Evolutionary conservation across 2,888 invertebrate species (phyloP).

Genomic region (Agelastica alni): DNA sequence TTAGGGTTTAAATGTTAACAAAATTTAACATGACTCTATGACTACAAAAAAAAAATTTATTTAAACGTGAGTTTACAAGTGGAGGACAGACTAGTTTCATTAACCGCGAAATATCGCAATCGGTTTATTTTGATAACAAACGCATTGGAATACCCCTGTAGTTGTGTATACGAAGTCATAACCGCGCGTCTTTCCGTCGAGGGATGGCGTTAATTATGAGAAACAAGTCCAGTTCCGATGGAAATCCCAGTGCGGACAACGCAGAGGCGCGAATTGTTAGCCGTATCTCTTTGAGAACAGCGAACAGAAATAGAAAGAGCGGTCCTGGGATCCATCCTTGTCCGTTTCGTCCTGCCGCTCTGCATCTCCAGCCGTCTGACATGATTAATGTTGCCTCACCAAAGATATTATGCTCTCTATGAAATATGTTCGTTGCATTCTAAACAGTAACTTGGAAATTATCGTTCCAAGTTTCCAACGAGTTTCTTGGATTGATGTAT

Average conservation of each 20-base stretch:
- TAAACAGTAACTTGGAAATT: not conserved
- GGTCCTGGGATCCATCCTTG: not conserved
- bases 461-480: too few species aligned
- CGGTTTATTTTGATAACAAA: too few species aligned
- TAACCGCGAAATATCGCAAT: too few species aligned
- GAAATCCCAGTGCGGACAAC: conserved; percentile 45
- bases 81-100: too few species aligned
- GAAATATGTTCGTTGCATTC: not conserved
- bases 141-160: too few species aligned
- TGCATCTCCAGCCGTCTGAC: conserved; percentile 14
- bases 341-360: conserved; percentile 3
- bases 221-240: conserved; percentile 61
- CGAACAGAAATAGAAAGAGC: conserved; percentile 23
- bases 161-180: conserved; percentile 33
- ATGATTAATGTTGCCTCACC: conserved; percentile 8
- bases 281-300: conserved; percentile 34
- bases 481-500: too few species aligned
- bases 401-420: not conserved
- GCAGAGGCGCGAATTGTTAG: conserved; percentile 30
- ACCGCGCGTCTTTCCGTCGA: conserved; percentile 49
- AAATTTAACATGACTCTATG: too few species aligned
- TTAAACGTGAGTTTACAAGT: too few species aligned
- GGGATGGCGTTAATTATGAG: conserved; percentile 67
- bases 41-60: too few species aligned
- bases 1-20: too few species aligned